Conservation (phyloP, 2,113 vertebrate genomes). For the Xerus inauris region DNA sequence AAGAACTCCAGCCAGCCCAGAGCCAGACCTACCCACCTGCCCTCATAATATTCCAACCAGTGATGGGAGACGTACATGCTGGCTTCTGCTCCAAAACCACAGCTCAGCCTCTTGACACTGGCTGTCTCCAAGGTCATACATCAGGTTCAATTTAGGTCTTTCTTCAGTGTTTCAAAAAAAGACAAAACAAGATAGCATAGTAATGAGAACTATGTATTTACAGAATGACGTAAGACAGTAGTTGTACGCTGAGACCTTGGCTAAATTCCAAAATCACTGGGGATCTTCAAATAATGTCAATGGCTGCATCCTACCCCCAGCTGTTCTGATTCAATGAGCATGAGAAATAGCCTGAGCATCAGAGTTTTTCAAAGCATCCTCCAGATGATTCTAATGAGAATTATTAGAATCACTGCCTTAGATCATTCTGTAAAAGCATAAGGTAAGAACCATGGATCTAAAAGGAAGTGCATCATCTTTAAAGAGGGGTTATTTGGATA, state of each 20-base stretch:
- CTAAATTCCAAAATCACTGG: background rate
- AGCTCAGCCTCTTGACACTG: background rate
- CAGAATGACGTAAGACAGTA: background rate
- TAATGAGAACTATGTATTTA: background rate
- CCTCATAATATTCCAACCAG: background rate
- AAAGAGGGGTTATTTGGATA: background rate
- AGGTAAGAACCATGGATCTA: background rate
- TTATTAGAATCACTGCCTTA: background rate
- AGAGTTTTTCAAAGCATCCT: background rate
- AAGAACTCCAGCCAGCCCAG: background rate
- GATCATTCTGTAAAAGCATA: background rate
- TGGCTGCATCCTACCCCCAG: background rate
- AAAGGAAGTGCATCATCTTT: background rate
- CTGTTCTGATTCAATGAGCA: background rate
- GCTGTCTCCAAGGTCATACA: background rate
- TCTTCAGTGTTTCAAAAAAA: background rate
- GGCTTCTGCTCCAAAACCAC: background rate
- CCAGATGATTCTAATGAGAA: background rate
- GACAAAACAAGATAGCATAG: background rate
- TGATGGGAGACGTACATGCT: background rate
- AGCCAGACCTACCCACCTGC: background rate
- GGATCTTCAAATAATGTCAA: background rate
- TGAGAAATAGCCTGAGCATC: background rate
- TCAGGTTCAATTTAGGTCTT: background rate
- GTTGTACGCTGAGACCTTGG: background rate